phyloP scores from a whole-genome alignment of 2,888 invertebrate species.

The Acrobeloides nanus region DNA sequence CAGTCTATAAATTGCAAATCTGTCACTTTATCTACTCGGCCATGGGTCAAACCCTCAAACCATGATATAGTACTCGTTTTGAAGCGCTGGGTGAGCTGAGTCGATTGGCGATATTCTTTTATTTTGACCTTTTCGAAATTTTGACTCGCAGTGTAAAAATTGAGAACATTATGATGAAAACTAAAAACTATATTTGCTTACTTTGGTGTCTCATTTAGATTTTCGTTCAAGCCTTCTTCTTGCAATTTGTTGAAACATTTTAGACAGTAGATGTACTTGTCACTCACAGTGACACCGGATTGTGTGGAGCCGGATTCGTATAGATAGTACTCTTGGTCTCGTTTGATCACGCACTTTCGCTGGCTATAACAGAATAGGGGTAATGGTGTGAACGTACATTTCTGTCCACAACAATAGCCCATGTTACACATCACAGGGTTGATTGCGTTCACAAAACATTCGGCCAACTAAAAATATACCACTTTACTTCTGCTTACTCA shows the following conservation, averaged over 20 bases:
- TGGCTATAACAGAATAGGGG: constrained; percentile 97
- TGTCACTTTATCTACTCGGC: no score
- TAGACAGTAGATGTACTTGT: constrained; percentile 93
- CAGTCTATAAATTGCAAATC: no score
- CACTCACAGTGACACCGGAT: constrained; percentile 32
- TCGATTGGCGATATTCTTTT: no score
- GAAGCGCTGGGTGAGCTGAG: no score
- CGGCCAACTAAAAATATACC: constrained; percentile 80
- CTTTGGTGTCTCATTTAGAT: constrained; percentile 83
- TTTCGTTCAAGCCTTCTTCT: constrained; percentile 94
- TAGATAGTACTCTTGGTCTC: constrained; percentile 90
- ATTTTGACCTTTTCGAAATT: no score
- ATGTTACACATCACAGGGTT: constrained; percentile 96
- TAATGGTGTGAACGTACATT: constrained; percentile 97
- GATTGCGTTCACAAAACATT: constrained; percentile 93
- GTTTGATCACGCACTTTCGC: constrained; percentile 90
- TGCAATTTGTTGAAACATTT: constrained; percentile 98
- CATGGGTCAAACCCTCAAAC: no score
- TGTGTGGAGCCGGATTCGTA: constrained; percentile 42
- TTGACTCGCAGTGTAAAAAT: no score
- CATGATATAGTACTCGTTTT: no score
- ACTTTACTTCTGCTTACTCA: no score
- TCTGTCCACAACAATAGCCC: constrained; percentile 96
- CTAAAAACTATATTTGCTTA: no score
- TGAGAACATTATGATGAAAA: no score